These are phyloP conservation scores for Glossophaga mutica DNA, from an alignment of 2,797 vertebrate genomes.

Conservation along the genomic window DNA sequence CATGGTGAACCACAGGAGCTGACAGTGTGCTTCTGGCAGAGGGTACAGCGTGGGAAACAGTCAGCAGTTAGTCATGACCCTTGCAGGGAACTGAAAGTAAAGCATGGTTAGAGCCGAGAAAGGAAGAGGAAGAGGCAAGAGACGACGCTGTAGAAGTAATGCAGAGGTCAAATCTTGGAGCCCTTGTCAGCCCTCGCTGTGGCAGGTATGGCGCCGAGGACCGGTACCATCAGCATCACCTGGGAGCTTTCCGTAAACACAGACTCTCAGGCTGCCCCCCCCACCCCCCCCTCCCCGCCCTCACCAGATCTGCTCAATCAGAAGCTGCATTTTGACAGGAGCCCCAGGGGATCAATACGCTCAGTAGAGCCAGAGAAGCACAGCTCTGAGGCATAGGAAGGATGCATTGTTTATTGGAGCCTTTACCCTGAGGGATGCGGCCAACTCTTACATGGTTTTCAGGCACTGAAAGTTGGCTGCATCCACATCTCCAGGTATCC, in stretches of 20 bases:
- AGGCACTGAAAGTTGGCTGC: background rate
- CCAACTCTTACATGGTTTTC: background rate
- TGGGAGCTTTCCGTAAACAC: background rate
- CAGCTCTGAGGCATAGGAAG: background rate
- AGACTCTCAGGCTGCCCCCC: background rate
- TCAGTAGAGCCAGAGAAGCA: background rate
- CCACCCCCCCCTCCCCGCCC: no score
- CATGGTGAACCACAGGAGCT: background rate
- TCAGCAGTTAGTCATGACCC: background rate
- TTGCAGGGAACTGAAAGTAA: slow-evolving; percentile 15
- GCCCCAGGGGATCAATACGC: background rate
- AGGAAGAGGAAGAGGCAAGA: background rate
- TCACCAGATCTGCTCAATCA: background rate
- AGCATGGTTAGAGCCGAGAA: background rate
- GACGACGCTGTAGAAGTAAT: background rate
- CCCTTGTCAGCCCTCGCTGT: background rate
- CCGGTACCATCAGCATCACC: background rate
- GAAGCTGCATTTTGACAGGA: background rate
- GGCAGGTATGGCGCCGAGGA: background rate
- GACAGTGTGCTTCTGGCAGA: background rate
- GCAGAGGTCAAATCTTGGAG: background rate
- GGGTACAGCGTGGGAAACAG: background rate
- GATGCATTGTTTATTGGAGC: background rate
- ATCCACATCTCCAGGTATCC: background rate
- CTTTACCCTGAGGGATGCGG: background rate